phyloP scores from a whole-genome alignment of 2,797 vertebrate species.

The Thamnophis elegans region DNA sequence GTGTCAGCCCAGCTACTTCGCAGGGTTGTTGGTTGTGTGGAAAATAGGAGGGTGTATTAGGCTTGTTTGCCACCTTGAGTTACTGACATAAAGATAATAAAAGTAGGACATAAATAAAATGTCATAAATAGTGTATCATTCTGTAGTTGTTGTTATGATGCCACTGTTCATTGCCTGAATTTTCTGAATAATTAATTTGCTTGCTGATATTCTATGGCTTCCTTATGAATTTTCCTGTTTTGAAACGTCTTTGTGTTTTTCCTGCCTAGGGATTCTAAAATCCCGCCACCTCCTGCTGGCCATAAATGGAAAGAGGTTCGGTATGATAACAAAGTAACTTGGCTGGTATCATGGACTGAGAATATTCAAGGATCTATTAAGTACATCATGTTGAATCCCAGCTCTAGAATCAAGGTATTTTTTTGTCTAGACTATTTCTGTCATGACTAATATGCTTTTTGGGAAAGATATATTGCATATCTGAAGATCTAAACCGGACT shows the following conservation, averaged over 20 bases:
- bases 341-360: slow-evolving; percentile 96
- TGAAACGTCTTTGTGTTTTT: slow-evolving; percentile 2
- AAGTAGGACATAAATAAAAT: not conserved
- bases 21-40: not conserved
- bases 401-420: slow-evolving; percentile 92
- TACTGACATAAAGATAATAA: not conserved
- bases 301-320: slow-evolving; percentile 95
- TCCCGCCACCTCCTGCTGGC: slow-evolving; percentile 85
- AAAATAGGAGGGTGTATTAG: not conserved
- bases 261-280: slow-evolving; percentile 84
- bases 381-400: slow-evolving; percentile 97
- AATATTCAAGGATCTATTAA: slow-evolving; percentile 98
- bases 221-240: not conserved
- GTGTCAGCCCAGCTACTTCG: not conserved
- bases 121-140: not conserved
- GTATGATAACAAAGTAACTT: slow-evolving; percentile 96
- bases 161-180: not conserved
- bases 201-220: not conserved
- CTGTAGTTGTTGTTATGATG: not conserved
- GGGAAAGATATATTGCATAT: not conserved
- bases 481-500: not conserved
- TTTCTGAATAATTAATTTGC: not conserved
- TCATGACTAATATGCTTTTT: not conserved
- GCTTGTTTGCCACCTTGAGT: not conserved
- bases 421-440: not conserved